A percentile compares a stretch with the other conserved stretches of the same genome.
These are phyloP conservation scores for Drosophila meridiana DNA, from an alignment of 2,888 invertebrate genomes.

Conservation along the genomic window DNA sequence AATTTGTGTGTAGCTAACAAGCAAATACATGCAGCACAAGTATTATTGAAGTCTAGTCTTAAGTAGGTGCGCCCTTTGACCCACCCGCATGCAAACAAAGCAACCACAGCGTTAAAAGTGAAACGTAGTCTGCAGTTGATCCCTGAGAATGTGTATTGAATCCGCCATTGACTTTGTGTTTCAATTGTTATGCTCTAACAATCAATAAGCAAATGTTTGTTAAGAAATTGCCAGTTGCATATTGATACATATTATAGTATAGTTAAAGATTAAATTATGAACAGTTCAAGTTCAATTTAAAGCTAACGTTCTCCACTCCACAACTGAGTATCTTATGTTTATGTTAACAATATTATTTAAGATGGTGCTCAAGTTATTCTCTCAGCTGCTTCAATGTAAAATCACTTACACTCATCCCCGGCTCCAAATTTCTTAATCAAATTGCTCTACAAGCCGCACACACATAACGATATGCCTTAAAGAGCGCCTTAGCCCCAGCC, in stretches of 20 bases:
- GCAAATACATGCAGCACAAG: constrained; percentile 28
- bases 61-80: constrained; percentile 40
- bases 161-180: constrained; percentile 10
- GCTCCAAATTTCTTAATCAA: constrained; percentile 56
- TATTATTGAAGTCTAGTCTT: constrained; percentile 19
- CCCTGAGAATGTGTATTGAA: constrained; percentile 36
- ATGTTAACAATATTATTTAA: constrained; percentile 9
- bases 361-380: background rate
- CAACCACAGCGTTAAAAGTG: constrained; percentile 23
- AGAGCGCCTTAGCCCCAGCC: constrained; percentile 17
- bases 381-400: constrained; percentile 24
- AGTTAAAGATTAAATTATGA: background rate
- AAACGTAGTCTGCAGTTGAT: constrained; percentile 15
- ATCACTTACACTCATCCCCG: constrained; percentile 38
- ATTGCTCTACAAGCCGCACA: constrained; percentile 32
- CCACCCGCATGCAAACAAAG: constrained; percentile 41
- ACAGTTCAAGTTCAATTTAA: background rate
- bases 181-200: constrained; percentile 20
- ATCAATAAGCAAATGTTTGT: constrained; percentile 13
- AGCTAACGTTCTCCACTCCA: background rate
- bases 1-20: constrained; percentile 50
- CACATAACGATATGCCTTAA: constrained; percentile 24
- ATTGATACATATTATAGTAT: background rate
- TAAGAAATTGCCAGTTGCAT: background rate
- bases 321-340: background rate